Conservation (phyloP, 2,113 vertebrate genomes). For the Apaloderma vittatum region DNA sequence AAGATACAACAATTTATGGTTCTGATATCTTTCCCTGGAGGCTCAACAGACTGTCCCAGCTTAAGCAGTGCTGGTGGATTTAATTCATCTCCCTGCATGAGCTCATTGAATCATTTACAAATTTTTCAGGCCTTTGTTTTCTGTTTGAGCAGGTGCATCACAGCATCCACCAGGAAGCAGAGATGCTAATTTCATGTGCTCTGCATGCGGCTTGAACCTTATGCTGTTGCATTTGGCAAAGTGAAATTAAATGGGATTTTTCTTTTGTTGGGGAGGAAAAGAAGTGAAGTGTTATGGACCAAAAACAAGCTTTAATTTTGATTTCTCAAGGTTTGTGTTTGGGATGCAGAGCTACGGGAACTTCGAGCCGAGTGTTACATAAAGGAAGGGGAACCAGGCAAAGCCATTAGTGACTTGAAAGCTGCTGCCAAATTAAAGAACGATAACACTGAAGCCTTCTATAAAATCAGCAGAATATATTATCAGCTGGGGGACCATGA, state of each 20-base stretch:
- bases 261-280: neutral
- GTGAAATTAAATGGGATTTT: conserved; percentile 16
- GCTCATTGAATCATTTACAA: conserved; percentile 26
- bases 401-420: conserved; percentile 96
- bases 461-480: conserved; percentile 95
- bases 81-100: conserved; percentile 50
- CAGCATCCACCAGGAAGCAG: conserved; percentile 60
- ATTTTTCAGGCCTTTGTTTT: conserved; percentile 54
- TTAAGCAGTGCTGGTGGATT: conserved; percentile 16
- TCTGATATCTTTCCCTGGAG: conserved; percentile 33
- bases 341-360: conserved; percentile 92
- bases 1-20: neutral
- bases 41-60: conserved; percentile 30
- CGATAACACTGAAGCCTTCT: conserved; percentile 96
- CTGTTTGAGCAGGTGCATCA: conserved; percentile 52
- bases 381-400: conserved; percentile 91
- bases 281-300: conserved; percentile 5
- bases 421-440: conserved; percentile 93
- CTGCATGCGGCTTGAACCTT: conserved; percentile 38
- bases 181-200: conserved; percentile 45
- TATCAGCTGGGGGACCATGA: conserved; percentile 95
- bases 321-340: conserved; percentile 91
- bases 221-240: conserved; percentile 50
- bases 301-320: conserved; percentile 69
- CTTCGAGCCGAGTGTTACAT: conserved; percentile 95